Conservation (phyloP, 2,797 vertebrate species). For the Heteromormyrus szaboi region DNA sequence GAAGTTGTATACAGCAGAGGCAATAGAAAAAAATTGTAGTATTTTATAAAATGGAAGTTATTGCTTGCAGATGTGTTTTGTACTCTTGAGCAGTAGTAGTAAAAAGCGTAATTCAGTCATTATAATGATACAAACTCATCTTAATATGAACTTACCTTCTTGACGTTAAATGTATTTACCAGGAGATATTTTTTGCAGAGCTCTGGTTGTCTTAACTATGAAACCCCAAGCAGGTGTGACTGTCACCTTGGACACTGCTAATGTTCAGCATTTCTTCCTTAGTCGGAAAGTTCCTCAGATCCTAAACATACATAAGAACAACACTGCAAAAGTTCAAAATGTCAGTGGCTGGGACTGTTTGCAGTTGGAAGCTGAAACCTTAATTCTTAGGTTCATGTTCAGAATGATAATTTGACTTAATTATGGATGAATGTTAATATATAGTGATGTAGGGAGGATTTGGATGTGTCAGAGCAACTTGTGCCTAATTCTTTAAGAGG, state of each 20-base stretch:
- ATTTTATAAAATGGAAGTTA: not conserved
- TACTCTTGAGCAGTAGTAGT: not conserved
- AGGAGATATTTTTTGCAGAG: not conserved
- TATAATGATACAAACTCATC: not conserved
- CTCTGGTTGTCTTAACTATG: not conserved
- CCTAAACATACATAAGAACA: not conserved
- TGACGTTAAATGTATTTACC: not conserved
- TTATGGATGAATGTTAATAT: not conserved
- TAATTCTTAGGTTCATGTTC: not conserved
- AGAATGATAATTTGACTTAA: constrained; percentile 3
- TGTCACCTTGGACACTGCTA: not conserved
- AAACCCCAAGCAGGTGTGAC: not conserved
- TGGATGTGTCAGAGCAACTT: not conserved
- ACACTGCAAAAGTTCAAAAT: not conserved
- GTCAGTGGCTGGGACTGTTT: not conserved
- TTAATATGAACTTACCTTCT: not conserved
- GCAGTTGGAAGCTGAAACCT: not conserved
- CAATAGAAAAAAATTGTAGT: not conserved
- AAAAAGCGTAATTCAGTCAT: not conserved
- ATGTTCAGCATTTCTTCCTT: not conserved
- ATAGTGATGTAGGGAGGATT: not conserved
- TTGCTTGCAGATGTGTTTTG: not conserved
- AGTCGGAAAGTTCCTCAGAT: not conserved
- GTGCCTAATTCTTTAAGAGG: not conserved
- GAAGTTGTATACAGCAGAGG: not conserved